These are phyloP conservation scores for Drosophila truncata DNA, from an alignment of 1,140 invertebrate genomes.

Conservation along the genomic window DNA sequence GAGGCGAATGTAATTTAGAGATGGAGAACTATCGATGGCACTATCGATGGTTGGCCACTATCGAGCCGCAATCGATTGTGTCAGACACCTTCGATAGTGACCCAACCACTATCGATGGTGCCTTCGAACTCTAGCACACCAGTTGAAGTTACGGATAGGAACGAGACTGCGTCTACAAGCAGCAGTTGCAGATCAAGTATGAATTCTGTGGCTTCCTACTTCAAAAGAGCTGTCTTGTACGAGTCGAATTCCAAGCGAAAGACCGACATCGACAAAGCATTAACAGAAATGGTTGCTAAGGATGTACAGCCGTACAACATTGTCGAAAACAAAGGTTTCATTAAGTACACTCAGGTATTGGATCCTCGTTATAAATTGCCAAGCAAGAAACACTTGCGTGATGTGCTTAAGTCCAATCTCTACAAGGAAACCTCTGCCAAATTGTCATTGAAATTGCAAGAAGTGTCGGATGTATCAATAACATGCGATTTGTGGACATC, in stretches of 20 bases:
- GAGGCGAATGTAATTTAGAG: neutral
- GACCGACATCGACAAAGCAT: neutral
- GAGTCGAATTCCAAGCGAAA: neutral
- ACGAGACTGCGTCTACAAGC: neutral
- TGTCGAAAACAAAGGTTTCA: neutral
- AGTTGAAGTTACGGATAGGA: neutral
- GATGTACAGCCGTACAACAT: neutral
- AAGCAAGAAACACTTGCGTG: neutral
- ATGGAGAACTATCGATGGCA: no score
- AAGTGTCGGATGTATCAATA: neutral
- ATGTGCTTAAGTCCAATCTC: neutral
- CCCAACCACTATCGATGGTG: no score
- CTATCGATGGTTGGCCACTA: no score
- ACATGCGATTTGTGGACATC: neutral
- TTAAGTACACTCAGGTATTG: neutral
- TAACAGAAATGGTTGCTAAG: neutral
- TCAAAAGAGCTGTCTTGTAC: neutral
- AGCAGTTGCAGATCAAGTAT: neutral
- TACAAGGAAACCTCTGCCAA: neutral
- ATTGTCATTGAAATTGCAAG: neutral
- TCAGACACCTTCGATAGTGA: no score
- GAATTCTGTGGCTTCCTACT: neutral
- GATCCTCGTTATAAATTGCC: neutral
- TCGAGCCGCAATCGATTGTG: no score
- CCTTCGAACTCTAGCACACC: slow-evolving; percentile 68